A percentile compares a stretch with the other conserved stretches of the same genome.
Conservation (phyloP, 2,888 invertebrate species). For the Xestoiulus laeticollis region DNA sequence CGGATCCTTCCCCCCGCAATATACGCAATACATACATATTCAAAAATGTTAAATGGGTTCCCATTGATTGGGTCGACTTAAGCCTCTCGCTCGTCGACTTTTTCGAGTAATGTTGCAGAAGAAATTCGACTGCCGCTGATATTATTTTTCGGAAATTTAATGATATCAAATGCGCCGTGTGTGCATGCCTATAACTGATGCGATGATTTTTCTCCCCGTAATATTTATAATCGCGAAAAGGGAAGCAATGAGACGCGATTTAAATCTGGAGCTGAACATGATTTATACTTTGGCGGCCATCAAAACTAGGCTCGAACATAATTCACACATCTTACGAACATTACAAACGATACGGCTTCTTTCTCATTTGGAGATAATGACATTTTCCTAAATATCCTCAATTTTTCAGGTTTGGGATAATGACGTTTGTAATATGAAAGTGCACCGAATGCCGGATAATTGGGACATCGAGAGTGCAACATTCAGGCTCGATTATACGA, state of each 20-base stretch:
- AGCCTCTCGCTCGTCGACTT: neutral
- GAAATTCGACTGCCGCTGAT: neutral
- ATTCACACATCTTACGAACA: neutral
- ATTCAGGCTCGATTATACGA: neutral
- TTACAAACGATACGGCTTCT: neutral
- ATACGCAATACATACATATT: neutral
- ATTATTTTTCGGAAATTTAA: neutral
- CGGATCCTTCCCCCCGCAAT: no score
- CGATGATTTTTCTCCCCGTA: neutral
- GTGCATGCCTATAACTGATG: neutral
- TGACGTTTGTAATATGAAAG: neutral
- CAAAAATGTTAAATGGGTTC: neutral
- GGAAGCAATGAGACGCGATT: neutral
- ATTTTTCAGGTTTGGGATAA: neutral
- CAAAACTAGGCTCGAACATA: neutral
- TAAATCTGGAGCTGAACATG: constrained; percentile 5
- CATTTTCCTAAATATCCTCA: no score
- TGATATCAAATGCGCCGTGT: neutral
- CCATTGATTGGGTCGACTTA: neutral
- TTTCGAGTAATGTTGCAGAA: neutral
- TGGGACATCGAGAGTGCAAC: neutral
- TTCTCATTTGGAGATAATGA: neutral
- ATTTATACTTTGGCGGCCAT: neutral
- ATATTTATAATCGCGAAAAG: neutral
- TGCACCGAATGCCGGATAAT: neutral